phyloP scores from a whole-genome alignment of 2,113 vertebrate genomes.

The Irena cyanogastra region DNA sequence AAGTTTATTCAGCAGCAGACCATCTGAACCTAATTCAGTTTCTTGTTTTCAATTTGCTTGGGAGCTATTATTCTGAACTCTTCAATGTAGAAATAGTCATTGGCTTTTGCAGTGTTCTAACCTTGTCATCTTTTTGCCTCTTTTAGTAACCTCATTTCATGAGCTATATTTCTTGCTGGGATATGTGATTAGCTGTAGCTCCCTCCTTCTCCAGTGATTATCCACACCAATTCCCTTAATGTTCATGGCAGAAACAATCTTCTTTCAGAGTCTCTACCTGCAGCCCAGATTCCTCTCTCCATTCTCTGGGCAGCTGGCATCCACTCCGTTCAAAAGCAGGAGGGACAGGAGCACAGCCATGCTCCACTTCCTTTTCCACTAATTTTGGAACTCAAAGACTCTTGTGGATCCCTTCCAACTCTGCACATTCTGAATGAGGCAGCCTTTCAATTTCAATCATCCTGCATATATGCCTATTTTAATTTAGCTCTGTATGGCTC shows the following conservation, averaged over 20 bases:
- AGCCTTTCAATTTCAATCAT: not conserved
- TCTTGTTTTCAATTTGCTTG: constrained; percentile 7
- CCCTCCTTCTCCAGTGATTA: not conserved
- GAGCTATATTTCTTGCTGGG: not conserved
- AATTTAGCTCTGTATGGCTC: not conserved
- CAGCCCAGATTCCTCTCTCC: not conserved
- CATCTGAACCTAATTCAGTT: not conserved
- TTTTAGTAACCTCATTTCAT: not conserved
- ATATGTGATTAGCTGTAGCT: not conserved
- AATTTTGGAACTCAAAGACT: not conserved
- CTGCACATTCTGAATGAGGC: not conserved
- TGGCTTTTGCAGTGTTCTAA: not conserved
- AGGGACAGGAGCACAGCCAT: not conserved
- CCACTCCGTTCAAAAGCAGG: not conserved
- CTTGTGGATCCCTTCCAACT: not conserved
- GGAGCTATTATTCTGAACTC: not conserved
- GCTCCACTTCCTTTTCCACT: not conserved
- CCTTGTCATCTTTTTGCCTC: not conserved
- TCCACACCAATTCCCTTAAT: not conserved
- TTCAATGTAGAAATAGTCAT: not conserved
- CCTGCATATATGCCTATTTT: not conserved
- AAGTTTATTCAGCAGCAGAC: not conserved
- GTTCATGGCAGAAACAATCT: not conserved
- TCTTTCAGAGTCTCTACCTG: not conserved
- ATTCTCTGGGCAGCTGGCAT: not conserved